Evolutionary conservation across 2,888 invertebrate genomes (phyloP), one percentile per base, ranked within the genome.

Genomic region (Tipula vernalis): DNA sequence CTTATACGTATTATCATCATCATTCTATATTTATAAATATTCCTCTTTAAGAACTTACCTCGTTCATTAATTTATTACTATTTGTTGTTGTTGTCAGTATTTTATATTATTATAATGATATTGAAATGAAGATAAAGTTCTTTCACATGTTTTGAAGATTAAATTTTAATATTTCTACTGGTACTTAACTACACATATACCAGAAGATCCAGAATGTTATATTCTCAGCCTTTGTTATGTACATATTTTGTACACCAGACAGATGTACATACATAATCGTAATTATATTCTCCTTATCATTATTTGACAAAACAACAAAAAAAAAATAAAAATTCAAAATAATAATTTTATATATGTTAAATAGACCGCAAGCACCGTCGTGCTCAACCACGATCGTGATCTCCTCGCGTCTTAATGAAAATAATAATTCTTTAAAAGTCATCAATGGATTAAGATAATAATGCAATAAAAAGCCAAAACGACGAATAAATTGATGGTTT

Each of bases 61-160:
- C 71, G 28, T 71, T 71, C 71, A 71, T 71, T 71, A 71, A 71
- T 71, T 71, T 71, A 71, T 71, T 71, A 71, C 3, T 28, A 71
- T 28, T 71, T 71, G 71, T 71, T 71, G 18, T 71, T 71, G 71
- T 28, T 71, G 71, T 28, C 3, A 10, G 10, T 71, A 4, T 71
- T 71, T 71, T 71, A 28, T 71, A 28, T 18, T 71, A 57, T 57
- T 57, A 57, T 15, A 18, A 57, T 71, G 28, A 71, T 71, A 28
- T 71, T 71, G 71, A 71, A 71, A 71, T 71, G 71, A 71, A 71
- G 71, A 71, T 71, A 71, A 71, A 71, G 71, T 71, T 71, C 71
- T 71, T 71, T 71, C 71, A 71, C 71, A 71, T 71, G 71, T 28
- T 71, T 28, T 18, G 71, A 28, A 28, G 71, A 71, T 71, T 71